Evolutionary conservation across 2,888 invertebrate species (phyloP).

Genomic region (Notodonta dromedarius): DNA sequence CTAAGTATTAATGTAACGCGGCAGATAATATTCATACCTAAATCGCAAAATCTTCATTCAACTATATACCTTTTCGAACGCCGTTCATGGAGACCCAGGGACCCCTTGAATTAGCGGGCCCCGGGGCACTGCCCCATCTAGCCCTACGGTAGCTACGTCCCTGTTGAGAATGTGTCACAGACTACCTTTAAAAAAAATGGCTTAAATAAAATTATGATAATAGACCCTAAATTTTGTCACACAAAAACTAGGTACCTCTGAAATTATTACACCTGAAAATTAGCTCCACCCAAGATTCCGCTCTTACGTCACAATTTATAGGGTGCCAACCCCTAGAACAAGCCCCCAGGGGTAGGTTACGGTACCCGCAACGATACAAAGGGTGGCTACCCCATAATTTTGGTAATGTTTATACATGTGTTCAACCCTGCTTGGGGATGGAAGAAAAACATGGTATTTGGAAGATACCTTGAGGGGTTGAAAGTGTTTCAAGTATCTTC

Average conservation of each 20-base stretch:
- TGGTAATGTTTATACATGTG: constrained; percentile 8
- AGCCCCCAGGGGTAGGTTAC: constrained; percentile 37
- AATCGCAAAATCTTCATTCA: too few species aligned
- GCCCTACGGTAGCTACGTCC: too few species aligned
- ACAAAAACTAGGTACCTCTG: background rate
- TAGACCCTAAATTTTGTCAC: too few species aligned
- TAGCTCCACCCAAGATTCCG: constrained; percentile 12
- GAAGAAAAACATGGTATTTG: background rate
- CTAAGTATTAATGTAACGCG: too few species aligned
- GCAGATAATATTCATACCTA: too few species aligned
- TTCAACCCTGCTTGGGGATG: background rate
- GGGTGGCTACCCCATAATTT: constrained; percentile 10
- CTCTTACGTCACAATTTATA: constrained; percentile 20
- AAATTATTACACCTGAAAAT: background rate
- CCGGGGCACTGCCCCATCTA: too few species aligned
- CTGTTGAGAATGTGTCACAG: too few species aligned
- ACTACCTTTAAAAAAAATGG: too few species aligned
- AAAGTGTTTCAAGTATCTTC: background rate
- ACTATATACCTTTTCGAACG: too few species aligned
- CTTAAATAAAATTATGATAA: too few species aligned
- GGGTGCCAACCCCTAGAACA: constrained; percentile 37
- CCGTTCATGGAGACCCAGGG: too few species aligned
- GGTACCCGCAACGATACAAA: constrained; percentile 1
- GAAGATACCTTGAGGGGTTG: background rate
- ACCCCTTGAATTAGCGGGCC: too few species aligned